phyloP scores from a whole-genome alignment of 2,797 vertebrate species.

The Leptodactylus fallax region DNA sequence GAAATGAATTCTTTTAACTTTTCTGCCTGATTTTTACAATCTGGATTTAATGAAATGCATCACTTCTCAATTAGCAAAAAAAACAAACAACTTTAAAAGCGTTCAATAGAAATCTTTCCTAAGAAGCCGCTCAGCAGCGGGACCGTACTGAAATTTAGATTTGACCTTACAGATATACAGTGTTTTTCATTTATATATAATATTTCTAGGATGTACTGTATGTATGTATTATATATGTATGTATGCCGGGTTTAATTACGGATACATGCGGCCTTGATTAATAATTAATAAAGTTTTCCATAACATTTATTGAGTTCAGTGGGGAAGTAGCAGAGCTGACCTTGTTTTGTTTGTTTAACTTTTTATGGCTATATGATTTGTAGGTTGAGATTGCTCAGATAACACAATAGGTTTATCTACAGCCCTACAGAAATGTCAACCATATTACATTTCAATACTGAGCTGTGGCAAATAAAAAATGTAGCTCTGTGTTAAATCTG shows the following conservation, averaged over 20 bases:
- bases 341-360: too few species aligned
- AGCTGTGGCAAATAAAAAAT: not conserved
- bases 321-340: too few species aligned
- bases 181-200: too few species aligned
- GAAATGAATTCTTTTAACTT: conserved; percentile 74
- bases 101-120: not conserved
- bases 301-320: not conserved
- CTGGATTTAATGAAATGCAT: conserved; percentile 76
- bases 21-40: conserved; percentile 73
- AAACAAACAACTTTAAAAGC: conserved; percentile 4
- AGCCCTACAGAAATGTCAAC: not conserved
- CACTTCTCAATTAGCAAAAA: conserved; percentile 36
- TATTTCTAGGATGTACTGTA: too few species aligned
- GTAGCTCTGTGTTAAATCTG: not conserved
- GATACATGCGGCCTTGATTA: not conserved
- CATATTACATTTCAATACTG: not conserved
- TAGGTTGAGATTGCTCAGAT: not conserved
- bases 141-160: not conserved
- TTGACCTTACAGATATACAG: not conserved
- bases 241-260: not conserved
- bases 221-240: not conserved
- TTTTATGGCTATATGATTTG: too few species aligned
- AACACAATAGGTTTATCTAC: not conserved
- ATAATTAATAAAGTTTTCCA: not conserved
- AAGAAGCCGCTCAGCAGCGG: not conserved